A percentile compares a stretch with the other conserved stretches of the same genome.
Evolutionary conservation across 2,888 invertebrate genomes (phyloP).

Genomic region (Sphecodes monilicornis): DNA sequence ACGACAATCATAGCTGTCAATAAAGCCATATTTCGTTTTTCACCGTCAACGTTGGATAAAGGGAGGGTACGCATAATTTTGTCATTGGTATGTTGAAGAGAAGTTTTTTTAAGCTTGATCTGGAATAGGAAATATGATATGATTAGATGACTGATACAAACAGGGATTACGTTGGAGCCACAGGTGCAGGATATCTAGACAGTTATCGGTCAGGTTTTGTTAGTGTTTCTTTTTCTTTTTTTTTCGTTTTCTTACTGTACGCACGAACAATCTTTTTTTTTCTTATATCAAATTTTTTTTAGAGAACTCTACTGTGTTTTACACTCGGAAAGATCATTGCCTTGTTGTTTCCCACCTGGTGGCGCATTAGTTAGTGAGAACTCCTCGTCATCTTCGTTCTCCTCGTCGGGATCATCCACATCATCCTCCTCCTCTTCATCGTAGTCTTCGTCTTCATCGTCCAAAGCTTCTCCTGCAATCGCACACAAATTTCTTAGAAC

Average conservation of each 20-base stretch:
- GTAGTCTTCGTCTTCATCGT: conserved; percentile 92
- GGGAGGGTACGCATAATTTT: conserved; percentile 69
- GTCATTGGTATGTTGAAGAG: conserved; percentile 71
- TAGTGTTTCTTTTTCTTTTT: conserved; percentile 49
- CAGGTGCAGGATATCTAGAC: conserved; percentile 71
- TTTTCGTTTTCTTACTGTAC: conserved; percentile 60
- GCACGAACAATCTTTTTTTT: conserved; percentile 67
- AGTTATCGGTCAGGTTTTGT: conserved; percentile 74
- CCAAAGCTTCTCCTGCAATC: conserved; percentile 85
- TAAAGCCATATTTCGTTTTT: conserved; percentile 64
- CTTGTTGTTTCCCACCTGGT: conserved; percentile 82
- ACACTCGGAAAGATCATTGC: conserved; percentile 87
- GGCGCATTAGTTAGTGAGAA: conserved; percentile 85
- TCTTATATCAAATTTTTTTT: conserved; percentile 60
- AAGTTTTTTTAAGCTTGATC: conserved; percentile 76
- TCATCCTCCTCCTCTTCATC: conserved; percentile 86
- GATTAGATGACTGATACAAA: conserved; percentile 72
- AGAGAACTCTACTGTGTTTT: conserved; percentile 88
- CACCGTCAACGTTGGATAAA: conserved; percentile 69
- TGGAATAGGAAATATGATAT: conserved; percentile 82
- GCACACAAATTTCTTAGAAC: neutral
- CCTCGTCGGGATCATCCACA: conserved; percentile 78
- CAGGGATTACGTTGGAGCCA: conserved; percentile 64
- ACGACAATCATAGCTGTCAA: conserved; percentile 53
- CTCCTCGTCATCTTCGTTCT: conserved; percentile 86